Percentiles rank a stretch among this genome's conserved stretches.
Evolutionary conservation across 64 coral and sea anemone genomes (phyloP).

Genomic region (Stylophora pistillata): DNA sequence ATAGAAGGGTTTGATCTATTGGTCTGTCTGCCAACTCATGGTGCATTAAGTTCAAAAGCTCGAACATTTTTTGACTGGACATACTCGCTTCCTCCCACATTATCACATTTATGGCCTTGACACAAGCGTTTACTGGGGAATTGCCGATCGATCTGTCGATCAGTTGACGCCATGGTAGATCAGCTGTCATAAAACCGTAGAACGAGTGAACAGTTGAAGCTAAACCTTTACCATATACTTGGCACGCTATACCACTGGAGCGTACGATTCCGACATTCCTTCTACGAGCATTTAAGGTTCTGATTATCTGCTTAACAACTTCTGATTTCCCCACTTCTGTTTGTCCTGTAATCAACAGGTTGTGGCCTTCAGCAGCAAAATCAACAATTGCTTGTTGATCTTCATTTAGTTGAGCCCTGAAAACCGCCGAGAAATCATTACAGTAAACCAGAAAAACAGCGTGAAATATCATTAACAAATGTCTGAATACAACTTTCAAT

Average conservation of each 20-base stretch:
- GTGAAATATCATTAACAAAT: too few relatives aligned
- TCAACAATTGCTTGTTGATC: slow-evolving; percentile 18
- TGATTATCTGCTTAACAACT: slow-evolving; percentile 7
- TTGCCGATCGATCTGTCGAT: slow-evolving; percentile 15
- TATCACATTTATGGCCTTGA: slow-evolving; percentile 2
- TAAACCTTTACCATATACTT: slow-evolving; percentile 5
- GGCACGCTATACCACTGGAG: slow-evolving; percentile 33
- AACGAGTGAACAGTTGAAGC: slow-evolving; percentile 31
- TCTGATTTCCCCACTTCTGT: slow-evolving; percentile 36
- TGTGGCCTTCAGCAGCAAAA: slow-evolving; percentile 46
- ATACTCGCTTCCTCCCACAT: slow-evolving; percentile 44
- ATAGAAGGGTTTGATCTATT: background rate
- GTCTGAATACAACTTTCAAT: too few relatives aligned
- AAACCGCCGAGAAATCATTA: too few relatives aligned
- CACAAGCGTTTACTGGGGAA: background rate
- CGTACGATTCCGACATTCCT: slow-evolving; percentile 16
- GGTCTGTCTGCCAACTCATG: background rate
- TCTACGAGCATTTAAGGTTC: background rate
- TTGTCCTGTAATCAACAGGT: slow-evolving; percentile 46
- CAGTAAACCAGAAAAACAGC: too few relatives aligned
- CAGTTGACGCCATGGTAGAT: slow-evolving; percentile 29
- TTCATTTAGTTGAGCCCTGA: slow-evolving; percentile 6
- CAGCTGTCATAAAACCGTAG: slow-evolving; percentile 45
- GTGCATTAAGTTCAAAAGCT: slow-evolving; percentile 21
- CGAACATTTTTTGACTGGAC: slow-evolving; percentile 35